Conservation (phyloP, 2,888 invertebrate genomes). For the Ypsolopha scabrella region DNA sequence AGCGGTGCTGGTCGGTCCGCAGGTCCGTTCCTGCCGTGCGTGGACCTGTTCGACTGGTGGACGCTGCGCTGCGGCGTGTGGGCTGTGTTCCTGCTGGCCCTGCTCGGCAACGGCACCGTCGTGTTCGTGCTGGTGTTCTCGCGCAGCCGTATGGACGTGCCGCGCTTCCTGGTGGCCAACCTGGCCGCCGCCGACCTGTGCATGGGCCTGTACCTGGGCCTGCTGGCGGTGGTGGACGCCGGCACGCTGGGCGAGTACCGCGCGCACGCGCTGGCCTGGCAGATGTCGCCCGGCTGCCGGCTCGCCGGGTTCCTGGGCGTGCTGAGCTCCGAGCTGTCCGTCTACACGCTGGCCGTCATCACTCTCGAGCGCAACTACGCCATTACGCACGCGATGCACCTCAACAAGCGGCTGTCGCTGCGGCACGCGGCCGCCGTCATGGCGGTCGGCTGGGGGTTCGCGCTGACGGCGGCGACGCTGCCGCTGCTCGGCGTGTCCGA, state of each 20-base stretch:
- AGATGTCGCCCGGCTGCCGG: slow-evolving; percentile 93
- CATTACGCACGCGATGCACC: slow-evolving; percentile 97
- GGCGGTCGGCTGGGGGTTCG: slow-evolving; percentile 93
- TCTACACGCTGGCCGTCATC: slow-evolving; percentile 96
- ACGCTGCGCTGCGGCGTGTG: slow-evolving; percentile 96
- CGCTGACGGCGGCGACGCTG: slow-evolving; percentile 86
- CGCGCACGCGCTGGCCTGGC: slow-evolving; percentile 97
- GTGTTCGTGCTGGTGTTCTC: slow-evolving; percentile 94
- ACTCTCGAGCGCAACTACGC: slow-evolving; percentile 96
- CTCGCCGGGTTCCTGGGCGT: slow-evolving; percentile 96
- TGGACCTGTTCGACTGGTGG: slow-evolving; percentile 98
- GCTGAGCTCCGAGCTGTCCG: slow-evolving; percentile 92
- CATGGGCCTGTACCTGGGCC: slow-evolving; percentile 95
- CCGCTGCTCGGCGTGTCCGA: slow-evolving; percentile 94
- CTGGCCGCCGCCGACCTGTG: slow-evolving; percentile 97
- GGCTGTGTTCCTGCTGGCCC: slow-evolving; percentile 95
- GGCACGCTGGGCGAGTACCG: slow-evolving; percentile 96
- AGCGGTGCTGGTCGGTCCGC: slow-evolving; percentile 14
- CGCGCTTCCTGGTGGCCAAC: slow-evolving; percentile 96
- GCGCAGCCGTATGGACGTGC: slow-evolving; percentile 95
- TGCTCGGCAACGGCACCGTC: slow-evolving; percentile 96
- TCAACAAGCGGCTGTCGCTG: slow-evolving; percentile 92
- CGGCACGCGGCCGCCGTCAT: slow-evolving; percentile 93
- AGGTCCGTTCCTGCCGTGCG: slow-evolving; percentile 95
- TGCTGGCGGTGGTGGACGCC: slow-evolving; percentile 95